Conservation (phyloP, 1,140 invertebrate species). For the Drosophila bifasciata region DNA sequence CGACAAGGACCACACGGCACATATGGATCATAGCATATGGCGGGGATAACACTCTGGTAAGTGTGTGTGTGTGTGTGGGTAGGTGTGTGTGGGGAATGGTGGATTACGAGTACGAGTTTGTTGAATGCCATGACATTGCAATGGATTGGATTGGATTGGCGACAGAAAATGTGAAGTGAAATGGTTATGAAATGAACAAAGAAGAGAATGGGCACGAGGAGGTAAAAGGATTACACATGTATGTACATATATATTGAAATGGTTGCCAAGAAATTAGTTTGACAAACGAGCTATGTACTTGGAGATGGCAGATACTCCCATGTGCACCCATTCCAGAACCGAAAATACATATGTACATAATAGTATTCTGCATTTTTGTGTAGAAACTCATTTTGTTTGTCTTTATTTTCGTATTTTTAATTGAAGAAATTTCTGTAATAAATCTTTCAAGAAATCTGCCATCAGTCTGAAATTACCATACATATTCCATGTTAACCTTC, state of each 20-base stretch:
- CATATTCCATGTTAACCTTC: too few relatives aligned
- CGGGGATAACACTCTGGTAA: slow-evolving; percentile 1
- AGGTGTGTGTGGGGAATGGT: background rate
- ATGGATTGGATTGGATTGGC: background rate
- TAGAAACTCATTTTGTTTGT: background rate
- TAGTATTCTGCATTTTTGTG: too few relatives aligned
- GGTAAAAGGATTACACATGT: background rate
- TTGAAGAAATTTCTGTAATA: background rate
- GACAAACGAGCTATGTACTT: too few relatives aligned
- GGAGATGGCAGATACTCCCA: too few relatives aligned
- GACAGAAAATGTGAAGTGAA: slow-evolving; percentile 21
- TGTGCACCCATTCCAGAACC: too few relatives aligned
- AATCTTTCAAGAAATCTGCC: too few relatives aligned
- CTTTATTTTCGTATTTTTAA: background rate
- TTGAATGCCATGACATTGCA: slow-evolving; percentile 65
- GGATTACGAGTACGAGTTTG: background rate
- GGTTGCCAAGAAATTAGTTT: slow-evolving; percentile 24
- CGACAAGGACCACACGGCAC: slow-evolving; percentile 26
- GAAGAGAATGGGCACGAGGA: slow-evolving; percentile 24
- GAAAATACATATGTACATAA: too few relatives aligned
- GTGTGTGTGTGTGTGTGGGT: background rate
- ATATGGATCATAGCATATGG: background rate
- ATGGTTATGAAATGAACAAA: slow-evolving; percentile 20
- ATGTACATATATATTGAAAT: slow-evolving; percentile 12
- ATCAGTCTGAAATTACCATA: slow-evolving; percentile 18